Base-by-base conservation (phyloP, 2,888 invertebrate species). In the Agriopis aurantiaria region DNA sequence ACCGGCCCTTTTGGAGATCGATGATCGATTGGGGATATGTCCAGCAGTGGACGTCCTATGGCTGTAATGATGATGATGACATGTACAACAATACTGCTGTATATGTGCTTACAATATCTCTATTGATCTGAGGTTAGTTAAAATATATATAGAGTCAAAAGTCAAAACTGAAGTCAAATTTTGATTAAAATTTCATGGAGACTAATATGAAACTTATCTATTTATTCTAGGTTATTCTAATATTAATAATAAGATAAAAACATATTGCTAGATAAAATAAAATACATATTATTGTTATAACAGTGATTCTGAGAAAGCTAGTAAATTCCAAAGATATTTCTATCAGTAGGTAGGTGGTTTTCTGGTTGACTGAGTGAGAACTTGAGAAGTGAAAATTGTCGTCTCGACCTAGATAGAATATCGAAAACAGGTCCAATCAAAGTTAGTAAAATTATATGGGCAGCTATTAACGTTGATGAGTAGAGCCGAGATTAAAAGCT, bases 281-380 rank as follows among this genome's bases (percentile, higher is more conserved):
- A 51, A 17, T 51, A 9, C 8, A 10, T 43, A 14, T 23, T 23
- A 23, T 51, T 9, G 9, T 17, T 9, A 9, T 17, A 52, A 10
- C 52, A 51, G 17, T 52, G 23, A 23, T 33, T 52, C 2, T 55
- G 40, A 40, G 40, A 46, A 46, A 17, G 12, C 4, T 65, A 66
- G 63, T 71, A 72, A 69, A 75, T 71, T 76, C 74, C 43, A 52
- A 43, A 43, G 52, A 51, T 11, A 11, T 61, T 51, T 75, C 68
- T 53, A 71, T 71, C 62, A 73, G 60, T 70, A n/a, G n/a, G n/a
- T n/a, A 58, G 14, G 71, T 48, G 63, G 64, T 72, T 72, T 59
- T 65, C 72, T 49, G 59, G 49, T 65, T 63, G 57, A 68, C 45
- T 40, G 48, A 53, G 10, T 43, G 46, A 57, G 60, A 64, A 62